Conservation (phyloP, 2,797 vertebrate species). For the Perdix hodgsoniae region DNA sequence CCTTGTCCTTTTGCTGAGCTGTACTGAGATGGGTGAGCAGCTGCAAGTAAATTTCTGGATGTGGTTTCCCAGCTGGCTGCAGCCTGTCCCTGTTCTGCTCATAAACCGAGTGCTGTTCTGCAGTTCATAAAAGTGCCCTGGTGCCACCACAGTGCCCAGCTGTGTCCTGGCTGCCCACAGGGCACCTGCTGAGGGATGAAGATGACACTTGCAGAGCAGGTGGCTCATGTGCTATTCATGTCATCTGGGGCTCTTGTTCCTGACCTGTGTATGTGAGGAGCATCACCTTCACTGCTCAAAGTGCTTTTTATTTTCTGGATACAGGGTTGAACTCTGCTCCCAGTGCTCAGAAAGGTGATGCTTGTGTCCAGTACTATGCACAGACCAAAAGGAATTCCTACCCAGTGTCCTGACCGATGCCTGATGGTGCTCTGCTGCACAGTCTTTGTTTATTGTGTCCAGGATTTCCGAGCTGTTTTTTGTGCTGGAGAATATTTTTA, state of each 20-base stretch:
- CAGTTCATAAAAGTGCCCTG: not conserved
- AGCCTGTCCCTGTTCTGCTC: not conserved
- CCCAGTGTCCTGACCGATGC: not conserved
- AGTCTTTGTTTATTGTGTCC: not conserved
- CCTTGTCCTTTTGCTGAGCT: fast-evolving
- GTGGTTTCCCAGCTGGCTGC: not conserved
- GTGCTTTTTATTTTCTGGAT: not conserved
- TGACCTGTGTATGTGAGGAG: not conserved
- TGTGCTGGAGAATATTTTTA: not conserved
- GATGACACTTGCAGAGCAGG: not conserved
- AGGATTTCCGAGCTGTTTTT: not conserved
- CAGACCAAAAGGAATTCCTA: not conserved
- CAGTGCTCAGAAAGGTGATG: not conserved
- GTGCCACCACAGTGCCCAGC: not conserved
- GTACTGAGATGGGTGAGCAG: fast-evolving
- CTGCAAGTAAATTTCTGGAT: not conserved
- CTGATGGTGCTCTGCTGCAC: fast-evolving
- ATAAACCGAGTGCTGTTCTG: not conserved
- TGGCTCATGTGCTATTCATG: not conserved
- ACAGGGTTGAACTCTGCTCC: not conserved
- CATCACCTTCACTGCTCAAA: not conserved
- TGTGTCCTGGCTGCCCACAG: fast-evolving
- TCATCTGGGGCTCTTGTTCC: not conserved
- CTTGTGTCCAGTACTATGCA: not conserved
- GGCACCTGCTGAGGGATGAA: not conserved